These are phyloP conservation scores for Drosophila athabasca DNA, from an alignment of 1,140 invertebrate species.

Conservation along the genomic window DNA sequence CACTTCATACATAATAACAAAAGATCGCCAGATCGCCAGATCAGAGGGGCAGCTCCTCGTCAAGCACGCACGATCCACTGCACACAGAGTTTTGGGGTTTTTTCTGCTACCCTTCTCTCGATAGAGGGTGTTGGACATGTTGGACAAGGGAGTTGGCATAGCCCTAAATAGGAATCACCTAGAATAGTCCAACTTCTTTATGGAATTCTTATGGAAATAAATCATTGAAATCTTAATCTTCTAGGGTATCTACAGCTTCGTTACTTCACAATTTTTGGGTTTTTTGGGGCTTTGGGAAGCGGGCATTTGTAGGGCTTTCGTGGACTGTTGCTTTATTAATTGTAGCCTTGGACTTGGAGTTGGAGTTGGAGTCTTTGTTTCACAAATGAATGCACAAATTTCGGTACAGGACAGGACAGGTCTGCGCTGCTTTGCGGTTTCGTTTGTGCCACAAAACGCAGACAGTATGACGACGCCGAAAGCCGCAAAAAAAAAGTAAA, in stretches of 20 bases:
- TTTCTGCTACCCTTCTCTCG: constrained; percentile 7
- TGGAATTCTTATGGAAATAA: background rate
- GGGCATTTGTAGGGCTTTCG: constrained; percentile 75
- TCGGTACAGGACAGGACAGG: constrained; percentile 50
- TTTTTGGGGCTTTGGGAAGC: constrained; percentile 19
- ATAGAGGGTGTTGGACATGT: background rate
- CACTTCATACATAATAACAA: constrained; percentile 83
- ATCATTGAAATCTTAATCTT: background rate
- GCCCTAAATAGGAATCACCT: too few species aligned
- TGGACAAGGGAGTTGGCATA: too few species aligned
- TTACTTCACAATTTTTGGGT: constrained; percentile 17
- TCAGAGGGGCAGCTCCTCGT: constrained; percentile 27
- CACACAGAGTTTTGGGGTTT: constrained; percentile 12
- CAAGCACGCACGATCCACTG: constrained; percentile 41
- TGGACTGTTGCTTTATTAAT: constrained; percentile 69
- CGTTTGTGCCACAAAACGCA: constrained; percentile 68
- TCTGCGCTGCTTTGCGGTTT: constrained; percentile 53
- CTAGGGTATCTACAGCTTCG: constrained; percentile 27
- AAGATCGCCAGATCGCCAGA: constrained; percentile 58
- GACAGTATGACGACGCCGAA: constrained; percentile 77
- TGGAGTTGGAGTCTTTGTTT: constrained; percentile 52
- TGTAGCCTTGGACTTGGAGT: constrained; percentile 73
- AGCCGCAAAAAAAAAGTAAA: constrained; percentile 52
- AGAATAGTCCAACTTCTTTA: too few species aligned
- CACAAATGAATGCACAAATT: constrained; percentile 83